Percentiles rank a stretch among this genome's conserved stretches.
phyloP scores from a whole-genome alignment of 2,113 vertebrate species.

The Mormoops blainvillei region DNA sequence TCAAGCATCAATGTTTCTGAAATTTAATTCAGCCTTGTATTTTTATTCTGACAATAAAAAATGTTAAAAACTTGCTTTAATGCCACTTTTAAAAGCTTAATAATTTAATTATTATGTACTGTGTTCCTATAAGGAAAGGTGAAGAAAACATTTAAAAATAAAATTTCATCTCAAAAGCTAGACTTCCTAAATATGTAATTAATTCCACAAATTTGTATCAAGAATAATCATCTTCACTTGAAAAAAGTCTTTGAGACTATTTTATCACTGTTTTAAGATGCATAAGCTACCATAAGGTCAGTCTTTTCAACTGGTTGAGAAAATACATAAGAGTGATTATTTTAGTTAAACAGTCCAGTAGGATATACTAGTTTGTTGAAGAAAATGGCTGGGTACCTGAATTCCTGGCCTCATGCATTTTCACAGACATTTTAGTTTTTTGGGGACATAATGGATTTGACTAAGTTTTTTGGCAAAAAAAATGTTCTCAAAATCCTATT shows the following conservation, averaged over 20 bases:
- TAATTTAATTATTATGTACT: constrained; percentile 6
- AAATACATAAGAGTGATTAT: neutral
- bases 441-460: neutral
- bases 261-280: neutral
- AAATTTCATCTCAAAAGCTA: neutral
- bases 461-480: constrained; percentile 37
- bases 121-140: neutral
- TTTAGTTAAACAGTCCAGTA: neutral
- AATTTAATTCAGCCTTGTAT: neutral
- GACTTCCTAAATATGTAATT: neutral
- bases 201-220: neutral
- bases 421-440: neutral
- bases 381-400: neutral
- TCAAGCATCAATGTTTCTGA: neutral
- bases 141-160: neutral
- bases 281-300: neutral
- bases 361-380: neutral
- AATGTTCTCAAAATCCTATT: constrained; percentile 52
- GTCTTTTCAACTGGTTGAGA: neutral
- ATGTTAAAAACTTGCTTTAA: neutral
- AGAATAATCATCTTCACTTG: neutral
- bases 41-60: neutral
- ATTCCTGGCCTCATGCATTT: neutral
- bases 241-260: neutral
- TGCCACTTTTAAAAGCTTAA: neutral